Evolutionary conservation across 2,113 vertebrate species (phyloP).

Genomic region (Phocoena sinus): DNA sequence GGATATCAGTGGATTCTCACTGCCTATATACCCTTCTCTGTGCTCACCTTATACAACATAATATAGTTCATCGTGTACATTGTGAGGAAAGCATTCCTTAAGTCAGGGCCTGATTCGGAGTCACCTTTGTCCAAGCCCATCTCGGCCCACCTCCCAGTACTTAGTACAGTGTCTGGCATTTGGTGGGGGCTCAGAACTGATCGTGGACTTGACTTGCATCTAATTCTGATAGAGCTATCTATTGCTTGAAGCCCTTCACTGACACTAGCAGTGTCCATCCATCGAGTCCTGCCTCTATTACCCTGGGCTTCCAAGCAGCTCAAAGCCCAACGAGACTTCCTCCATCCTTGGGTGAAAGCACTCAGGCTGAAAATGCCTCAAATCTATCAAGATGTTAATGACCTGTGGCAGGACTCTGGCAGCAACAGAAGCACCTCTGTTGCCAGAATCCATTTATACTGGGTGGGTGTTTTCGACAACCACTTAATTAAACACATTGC

Average conservation of each 20-base stretch:
- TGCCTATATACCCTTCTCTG: neutral
- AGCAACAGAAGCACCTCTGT: conserved; percentile 47
- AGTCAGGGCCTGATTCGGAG: neutral
- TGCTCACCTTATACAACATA: neutral
- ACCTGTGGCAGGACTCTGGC: conserved; percentile 60
- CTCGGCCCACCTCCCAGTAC: neutral
- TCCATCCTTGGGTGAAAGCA: conserved; percentile 13
- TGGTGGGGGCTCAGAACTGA: neutral
- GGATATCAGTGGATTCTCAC: neutral
- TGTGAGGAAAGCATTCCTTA: neutral
- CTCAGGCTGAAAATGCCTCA: conserved; percentile 39
- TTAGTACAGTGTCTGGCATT: neutral
- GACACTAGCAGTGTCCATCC: neutral
- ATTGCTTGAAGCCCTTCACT: neutral
- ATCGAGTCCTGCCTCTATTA: neutral
- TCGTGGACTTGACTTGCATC: neutral
- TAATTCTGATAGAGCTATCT: neutral
- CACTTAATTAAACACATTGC: conserved; percentile 66
- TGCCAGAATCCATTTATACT: conserved; percentile 61
- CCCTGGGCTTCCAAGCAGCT: neutral
- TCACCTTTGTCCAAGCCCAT: neutral
- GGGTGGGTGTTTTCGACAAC: conserved; percentile 51
- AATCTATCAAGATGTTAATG: conserved; percentile 68
- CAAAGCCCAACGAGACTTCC: neutral
- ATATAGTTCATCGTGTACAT: neutral